Evolutionary conservation across 2,797 vertebrate species (phyloP).

Genomic region (Lagocephalus sceleratus): DNA sequence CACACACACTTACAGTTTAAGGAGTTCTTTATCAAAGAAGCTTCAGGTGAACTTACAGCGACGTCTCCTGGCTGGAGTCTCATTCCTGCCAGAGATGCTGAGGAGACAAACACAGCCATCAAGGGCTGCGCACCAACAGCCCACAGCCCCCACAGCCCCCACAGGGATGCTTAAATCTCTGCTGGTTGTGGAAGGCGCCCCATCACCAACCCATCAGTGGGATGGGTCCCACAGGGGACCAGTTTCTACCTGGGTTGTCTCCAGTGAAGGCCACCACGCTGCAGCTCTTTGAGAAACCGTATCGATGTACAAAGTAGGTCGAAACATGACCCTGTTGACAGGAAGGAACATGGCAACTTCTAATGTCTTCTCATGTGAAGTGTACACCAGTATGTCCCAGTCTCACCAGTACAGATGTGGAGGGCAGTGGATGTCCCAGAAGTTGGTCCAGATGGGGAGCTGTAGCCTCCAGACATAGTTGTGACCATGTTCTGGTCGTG

Average conservation of each 20-base stretch:
- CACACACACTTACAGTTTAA: conserved; percentile 1
- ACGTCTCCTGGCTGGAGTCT: conserved; percentile 88
- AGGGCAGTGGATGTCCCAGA: conserved; percentile 74
- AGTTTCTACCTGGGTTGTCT: conserved; percentile 88
- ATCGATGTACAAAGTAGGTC: conserved; percentile 80
- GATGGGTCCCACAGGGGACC: background rate
- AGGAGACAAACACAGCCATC: background rate
- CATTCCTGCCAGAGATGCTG: conserved; percentile 94
- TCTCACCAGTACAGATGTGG: conserved; percentile 81
- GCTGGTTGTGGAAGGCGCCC: too few species aligned
- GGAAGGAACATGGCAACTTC: background rate
- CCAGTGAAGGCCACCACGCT: conserved; percentile 90
- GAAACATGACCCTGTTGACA: conserved; percentile 82
- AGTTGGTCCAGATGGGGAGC: conserved; percentile 79
- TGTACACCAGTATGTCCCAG: too few species aligned
- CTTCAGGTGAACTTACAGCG: conserved; percentile 78
- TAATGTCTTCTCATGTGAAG: too few species aligned
- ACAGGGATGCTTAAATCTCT: too few species aligned
- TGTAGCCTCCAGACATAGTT: conserved; percentile 78
- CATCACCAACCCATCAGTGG: background rate
- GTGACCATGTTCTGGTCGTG: conserved; percentile 80
- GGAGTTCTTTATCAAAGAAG: too few species aligned
- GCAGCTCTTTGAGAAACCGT: conserved; percentile 83
- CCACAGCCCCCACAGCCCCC: too few species aligned
- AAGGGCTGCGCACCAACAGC: background rate